phyloP scores from a whole-genome alignment of 1,140 invertebrate genomes.

The Pinna nobilis region DNA sequence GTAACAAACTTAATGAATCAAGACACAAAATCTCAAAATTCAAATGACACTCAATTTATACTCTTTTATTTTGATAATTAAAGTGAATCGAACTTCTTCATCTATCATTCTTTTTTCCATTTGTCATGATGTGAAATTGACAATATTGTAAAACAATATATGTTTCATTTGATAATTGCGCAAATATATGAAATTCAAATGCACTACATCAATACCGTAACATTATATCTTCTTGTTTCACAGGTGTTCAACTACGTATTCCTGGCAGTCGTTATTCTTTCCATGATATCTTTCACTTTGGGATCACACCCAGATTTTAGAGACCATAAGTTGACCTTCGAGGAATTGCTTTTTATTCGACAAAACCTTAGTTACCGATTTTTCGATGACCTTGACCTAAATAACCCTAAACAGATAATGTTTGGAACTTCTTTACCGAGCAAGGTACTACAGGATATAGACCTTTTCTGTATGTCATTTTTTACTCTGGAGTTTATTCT shows the following conservation, averaged over 20 bases:
- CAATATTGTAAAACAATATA: neutral
- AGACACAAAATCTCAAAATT: no score
- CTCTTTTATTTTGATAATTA: no score
- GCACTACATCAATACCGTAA: no score
- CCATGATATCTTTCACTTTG: constrained; percentile 11
- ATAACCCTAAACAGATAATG: constrained; percentile 28
- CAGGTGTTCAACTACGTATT: constrained; percentile 29
- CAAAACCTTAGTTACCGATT: neutral
- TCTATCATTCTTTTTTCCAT: neutral
- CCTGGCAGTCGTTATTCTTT: constrained; percentile 24
- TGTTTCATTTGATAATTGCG: neutral
- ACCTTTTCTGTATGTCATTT: neutral
- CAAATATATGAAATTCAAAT: neutral
- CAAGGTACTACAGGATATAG: neutral
- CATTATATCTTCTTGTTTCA: neutral
- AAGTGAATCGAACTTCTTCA: no score
- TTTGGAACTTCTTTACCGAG: neutral
- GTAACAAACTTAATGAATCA: no score
- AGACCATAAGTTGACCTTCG: neutral
- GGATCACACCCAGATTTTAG: constrained; percentile 16
- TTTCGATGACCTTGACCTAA: constrained; percentile 6
- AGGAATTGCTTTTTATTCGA: neutral
- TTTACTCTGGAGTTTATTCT: constrained; percentile 25
- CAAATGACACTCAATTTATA: no score
- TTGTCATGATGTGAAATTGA: neutral